A percentile compares a stretch with the other conserved stretches of the same genome.
phyloP scores from a whole-genome alignment of 2,888 invertebrate species.

The Stenotaenia linearis region DNA sequence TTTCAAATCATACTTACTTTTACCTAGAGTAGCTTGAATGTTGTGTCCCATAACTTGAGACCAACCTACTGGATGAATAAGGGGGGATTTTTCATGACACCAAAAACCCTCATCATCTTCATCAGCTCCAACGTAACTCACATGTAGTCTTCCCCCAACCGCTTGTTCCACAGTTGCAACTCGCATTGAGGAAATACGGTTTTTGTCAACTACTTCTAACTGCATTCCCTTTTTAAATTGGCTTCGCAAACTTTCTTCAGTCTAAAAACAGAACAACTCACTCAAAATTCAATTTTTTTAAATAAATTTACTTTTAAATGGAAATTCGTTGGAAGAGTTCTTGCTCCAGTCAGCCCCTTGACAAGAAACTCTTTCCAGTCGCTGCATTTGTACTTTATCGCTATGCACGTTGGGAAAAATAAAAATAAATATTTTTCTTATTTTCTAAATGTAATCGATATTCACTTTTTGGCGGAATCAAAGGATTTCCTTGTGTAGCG shows the following conservation, averaged over 20 bases:
- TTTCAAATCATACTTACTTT: neutral
- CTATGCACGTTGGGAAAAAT: conserved; percentile 43
- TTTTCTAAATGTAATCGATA: conserved; percentile 34
- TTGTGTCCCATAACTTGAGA: conserved; percentile 82
- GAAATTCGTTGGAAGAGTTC: conserved; percentile 89
- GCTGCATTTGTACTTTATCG: conserved; percentile 83
- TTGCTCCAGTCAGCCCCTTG: conserved; percentile 85
- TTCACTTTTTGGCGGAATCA: conserved; percentile 83
- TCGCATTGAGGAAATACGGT: conserved; percentile 80
- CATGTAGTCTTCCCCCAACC: conserved; percentile 82
- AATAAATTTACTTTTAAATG: conserved; percentile 63
- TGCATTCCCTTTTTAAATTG: conserved; percentile 63
- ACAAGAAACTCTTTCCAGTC: conserved; percentile 96
- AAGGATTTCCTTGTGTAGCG: conserved; percentile 86
- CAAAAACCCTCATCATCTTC: conserved; percentile 80
- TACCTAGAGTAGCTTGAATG: conserved; percentile 69
- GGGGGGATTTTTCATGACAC: conserved; percentile 92
- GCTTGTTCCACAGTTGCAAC: conserved; percentile 86
- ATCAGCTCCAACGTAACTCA: conserved; percentile 79
- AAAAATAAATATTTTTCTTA: neutral
- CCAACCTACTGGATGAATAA: conserved; percentile 97
- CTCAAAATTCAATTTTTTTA: neutral
- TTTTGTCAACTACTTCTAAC: conserved; percentile 93
- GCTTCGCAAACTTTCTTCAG: conserved; percentile 44
- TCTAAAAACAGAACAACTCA: conserved; percentile 38